Conservation (phyloP, 2,113 vertebrate species). For the Chloroceryle aenea region DNA sequence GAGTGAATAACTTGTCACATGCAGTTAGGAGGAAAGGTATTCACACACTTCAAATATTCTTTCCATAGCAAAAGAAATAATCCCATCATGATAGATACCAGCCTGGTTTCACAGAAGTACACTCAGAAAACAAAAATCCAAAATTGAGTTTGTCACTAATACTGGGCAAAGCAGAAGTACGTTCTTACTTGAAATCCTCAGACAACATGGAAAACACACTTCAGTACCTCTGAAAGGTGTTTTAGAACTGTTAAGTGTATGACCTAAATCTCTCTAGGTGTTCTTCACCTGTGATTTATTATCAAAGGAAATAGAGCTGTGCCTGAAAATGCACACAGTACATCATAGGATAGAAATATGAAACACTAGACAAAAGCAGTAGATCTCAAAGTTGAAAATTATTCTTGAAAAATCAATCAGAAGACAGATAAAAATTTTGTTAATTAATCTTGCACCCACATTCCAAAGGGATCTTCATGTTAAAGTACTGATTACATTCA, state of each 20-base stretch:
- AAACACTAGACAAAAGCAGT: background rate
- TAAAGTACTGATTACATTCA: background rate
- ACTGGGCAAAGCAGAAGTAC: background rate
- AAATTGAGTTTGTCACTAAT: background rate
- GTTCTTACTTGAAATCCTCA: background rate
- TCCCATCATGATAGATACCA: background rate
- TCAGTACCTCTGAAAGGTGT: background rate
- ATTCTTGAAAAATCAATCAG: background rate
- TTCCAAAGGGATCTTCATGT: background rate
- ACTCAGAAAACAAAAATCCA: background rate
- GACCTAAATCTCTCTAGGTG: background rate
- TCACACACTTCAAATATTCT: background rate
- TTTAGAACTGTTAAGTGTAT: background rate
- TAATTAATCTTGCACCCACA: background rate
- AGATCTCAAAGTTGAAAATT: background rate
- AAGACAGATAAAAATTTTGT: background rate
- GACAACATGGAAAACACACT: background rate
- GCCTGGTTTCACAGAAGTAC: background rate
- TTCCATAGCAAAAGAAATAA: background rate
- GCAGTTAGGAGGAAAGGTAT: background rate
- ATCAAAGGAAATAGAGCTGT: background rate
- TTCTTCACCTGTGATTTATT: background rate
- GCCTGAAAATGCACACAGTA: background rate
- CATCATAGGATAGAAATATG: background rate
- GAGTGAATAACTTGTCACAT: accelerated